These are phyloP conservation scores for Hirudinaria manillensis DNA, from an alignment of 2,888 invertebrate genomes.

Conservation along the genomic window DNA sequence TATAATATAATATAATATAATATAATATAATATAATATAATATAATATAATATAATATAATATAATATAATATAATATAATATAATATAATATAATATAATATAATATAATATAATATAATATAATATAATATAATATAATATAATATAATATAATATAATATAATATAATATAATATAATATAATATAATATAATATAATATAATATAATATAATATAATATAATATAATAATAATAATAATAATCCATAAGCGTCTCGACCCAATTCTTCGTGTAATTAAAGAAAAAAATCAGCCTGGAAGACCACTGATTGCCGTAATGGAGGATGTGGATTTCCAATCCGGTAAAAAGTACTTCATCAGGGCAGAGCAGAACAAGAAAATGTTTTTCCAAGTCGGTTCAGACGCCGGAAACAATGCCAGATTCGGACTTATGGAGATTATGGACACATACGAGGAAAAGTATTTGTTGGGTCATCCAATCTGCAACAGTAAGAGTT, in stretches of 20 bases:
- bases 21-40: too few relatives aligned
- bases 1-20: too few relatives aligned
- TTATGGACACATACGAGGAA: conserved; percentile 21
- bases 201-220: background rate
- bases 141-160: too few relatives aligned
- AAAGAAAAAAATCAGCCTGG: background rate
- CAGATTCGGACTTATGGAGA: conserved; percentile 18
- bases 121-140: too few relatives aligned
- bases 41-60: too few relatives aligned
- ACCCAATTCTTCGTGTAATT: too few relatives aligned
- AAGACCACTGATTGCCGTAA: background rate
- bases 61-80: too few relatives aligned
- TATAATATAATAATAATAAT: background rate
- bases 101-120: too few relatives aligned
- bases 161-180: conserved; percentile 25
- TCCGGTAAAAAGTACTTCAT: background rate
- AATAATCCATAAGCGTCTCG: background rate
- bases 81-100: too few relatives aligned
- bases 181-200: conserved; percentile 8
- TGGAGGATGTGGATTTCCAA: background rate
- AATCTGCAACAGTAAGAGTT: conserved; percentile 20
- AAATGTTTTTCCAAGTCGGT: conserved; percentile 10
- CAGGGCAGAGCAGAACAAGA: conserved; percentile 18
- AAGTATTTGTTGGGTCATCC: conserved; percentile 27
- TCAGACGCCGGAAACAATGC: conserved; percentile 10